These are phyloP conservation scores for Ochlodes sylvanus DNA, from an alignment of 2,888 invertebrate species.

Conservation along the genomic window DNA sequence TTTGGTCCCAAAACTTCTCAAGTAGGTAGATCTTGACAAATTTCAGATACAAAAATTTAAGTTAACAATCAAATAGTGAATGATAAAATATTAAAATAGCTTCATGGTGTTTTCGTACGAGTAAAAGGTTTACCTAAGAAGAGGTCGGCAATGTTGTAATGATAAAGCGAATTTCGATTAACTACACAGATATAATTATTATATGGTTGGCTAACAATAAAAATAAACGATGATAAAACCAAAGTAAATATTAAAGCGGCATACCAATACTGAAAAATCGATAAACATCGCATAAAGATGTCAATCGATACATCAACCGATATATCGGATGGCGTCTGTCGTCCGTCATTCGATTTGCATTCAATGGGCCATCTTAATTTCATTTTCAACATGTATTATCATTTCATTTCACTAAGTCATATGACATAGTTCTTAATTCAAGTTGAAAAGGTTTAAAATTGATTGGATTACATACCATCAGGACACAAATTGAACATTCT, in stretches of 20 bases:
- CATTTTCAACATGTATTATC: slow-evolving; percentile 39
- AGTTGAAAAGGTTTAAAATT: neutral
- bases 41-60: too few species aligned
- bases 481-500: slow-evolving; percentile 2
- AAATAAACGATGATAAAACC: slow-evolving; percentile 1
- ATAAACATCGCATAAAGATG: slow-evolving; percentile 40
- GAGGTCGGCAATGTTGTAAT: too few species aligned
- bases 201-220: too few species aligned
- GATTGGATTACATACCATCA: neutral
- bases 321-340: slow-evolving; percentile 42
- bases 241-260: slow-evolving; percentile 15
- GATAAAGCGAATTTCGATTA: too few species aligned
- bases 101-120: too few species aligned
- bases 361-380: slow-evolving; percentile 48
- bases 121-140: too few species aligned
- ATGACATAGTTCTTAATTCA: neutral
- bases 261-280: slow-evolving; percentile 31
- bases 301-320: slow-evolving; percentile 29
- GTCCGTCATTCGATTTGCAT: slow-evolving; percentile 50
- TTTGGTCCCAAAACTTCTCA: too few species aligned
- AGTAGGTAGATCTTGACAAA: too few species aligned
- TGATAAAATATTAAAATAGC: too few species aligned
- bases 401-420: neutral
- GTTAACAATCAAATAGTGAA: too few species aligned
- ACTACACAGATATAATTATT: too few species aligned